Base-by-base conservation (phyloP, 2,113 vertebrate species). In the Stercorarius parasiticus region DNA sequence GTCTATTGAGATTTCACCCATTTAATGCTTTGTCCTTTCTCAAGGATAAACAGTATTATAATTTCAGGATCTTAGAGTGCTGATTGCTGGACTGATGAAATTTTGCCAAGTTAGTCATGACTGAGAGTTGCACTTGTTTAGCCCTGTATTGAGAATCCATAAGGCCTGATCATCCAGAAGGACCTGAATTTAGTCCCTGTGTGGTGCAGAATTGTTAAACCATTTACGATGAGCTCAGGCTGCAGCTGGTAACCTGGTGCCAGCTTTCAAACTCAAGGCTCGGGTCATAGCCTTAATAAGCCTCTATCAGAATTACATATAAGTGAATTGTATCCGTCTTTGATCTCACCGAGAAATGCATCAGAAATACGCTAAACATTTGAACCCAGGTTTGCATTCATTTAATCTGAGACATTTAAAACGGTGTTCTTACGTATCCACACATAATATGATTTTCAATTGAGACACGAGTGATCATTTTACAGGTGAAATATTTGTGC, bases 141-240 rank as follows among this genome's bases (percentile, higher is more conserved):
- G 29, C 10, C 19, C 26, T 1, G 0, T n/a, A 27, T 3, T 40
- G 29, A 36, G 11, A 66, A n/a, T 23, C 3, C 9, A 2, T 17
- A 32, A 74, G 29, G 18, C 52, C 56, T 65, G 30, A 20, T 80
- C n/a, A 61, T 76, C 62, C 40, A 59, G n/a, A 25, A 64, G 21
- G 56, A 53, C 62, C 50, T 76, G 45, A 69, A 47, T 40, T 64
- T 26, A 18, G 29, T 55, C 38, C 42, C 34, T 80, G 7, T 34
- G 12, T 65, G 47, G 32, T 56, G 20, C 40, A 67, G 26, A 49
- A 58, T 8, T 86, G n/a, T 32, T 58, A 53, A 91, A 89, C 5
- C 11, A 15, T 40, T 73, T 70, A 13, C 38, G 15, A 49, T 56
- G 19, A 78, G 26, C 73, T 84, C 59, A 36, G 30, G 22, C 25